Percentiles rank a stretch among this genome's conserved stretches.
Conservation (phyloP, 2,888 invertebrate genomes). For the Silvanus unidentatus region DNA sequence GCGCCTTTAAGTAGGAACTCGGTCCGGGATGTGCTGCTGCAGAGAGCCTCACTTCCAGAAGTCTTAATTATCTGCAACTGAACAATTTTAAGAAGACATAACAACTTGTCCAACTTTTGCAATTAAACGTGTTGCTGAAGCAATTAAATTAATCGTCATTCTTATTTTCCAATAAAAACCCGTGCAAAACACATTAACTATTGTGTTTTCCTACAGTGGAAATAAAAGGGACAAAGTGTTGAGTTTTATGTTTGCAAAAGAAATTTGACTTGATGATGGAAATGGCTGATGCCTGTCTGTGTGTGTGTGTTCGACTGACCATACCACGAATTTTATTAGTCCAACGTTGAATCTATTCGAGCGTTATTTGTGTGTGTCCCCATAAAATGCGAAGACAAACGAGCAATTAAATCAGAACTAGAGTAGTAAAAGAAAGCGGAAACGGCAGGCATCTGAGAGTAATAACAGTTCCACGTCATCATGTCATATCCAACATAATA, state of each 20-base stretch:
- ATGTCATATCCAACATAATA: constrained; percentile 35
- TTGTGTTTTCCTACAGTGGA: background rate
- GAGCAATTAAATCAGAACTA: constrained; percentile 42
- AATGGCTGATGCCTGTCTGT: constrained; percentile 4
- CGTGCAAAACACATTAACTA: background rate
- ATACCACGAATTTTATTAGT: constrained; percentile 17
- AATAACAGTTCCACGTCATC: constrained; percentile 31
- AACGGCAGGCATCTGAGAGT: constrained; percentile 23
- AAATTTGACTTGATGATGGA: too few relatives aligned
- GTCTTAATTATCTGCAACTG: constrained; percentile 34
- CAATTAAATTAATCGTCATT: constrained; percentile 7
- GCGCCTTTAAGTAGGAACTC: constrained; percentile 19
- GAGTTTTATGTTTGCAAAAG: too few relatives aligned
- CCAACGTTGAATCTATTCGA: constrained; percentile 23
- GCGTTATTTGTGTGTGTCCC: constrained; percentile 16
- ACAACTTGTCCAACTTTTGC: constrained; percentile 24
- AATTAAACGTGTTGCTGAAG: constrained; percentile 9
- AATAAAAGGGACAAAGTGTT: too few relatives aligned
- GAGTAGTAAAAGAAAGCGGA: constrained; percentile 34
- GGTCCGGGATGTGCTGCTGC: constrained; percentile 15
- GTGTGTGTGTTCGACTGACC: constrained; percentile 4
- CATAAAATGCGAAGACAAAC: constrained; percentile 39
- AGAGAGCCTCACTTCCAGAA: constrained; percentile 21
- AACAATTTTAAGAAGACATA: constrained; percentile 28
- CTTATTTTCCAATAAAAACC: too few relatives aligned